Conservation (phyloP, 2,888 invertebrate species). For the Onchidella celtica region DNA sequence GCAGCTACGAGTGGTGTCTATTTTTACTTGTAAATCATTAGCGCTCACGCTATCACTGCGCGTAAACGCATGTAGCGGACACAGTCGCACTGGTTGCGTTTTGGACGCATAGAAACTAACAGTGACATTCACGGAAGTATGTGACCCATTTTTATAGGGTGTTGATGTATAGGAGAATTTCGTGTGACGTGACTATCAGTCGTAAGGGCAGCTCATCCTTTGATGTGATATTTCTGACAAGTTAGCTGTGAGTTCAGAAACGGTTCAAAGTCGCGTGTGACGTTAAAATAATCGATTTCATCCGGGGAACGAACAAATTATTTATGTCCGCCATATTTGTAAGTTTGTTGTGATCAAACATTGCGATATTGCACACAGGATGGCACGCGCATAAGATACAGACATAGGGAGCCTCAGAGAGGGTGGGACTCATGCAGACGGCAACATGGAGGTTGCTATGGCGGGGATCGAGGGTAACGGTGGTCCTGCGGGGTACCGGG, state of each 20-base stretch:
- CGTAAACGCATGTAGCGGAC: not conserved
- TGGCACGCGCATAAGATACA: slow-evolving; percentile 20
- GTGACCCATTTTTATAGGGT: not conserved
- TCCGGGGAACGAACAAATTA: slow-evolving; percentile 78
- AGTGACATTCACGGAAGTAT: not conserved
- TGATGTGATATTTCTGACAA: slow-evolving; percentile 18
- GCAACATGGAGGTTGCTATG: slow-evolving; percentile 79
- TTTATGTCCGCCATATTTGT: slow-evolving; percentile 69
- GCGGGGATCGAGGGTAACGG: slow-evolving; percentile 78
- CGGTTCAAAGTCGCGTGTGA: slow-evolving; percentile 49
- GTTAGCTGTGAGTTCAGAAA: slow-evolving; percentile 14
- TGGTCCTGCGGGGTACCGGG: slow-evolving; percentile 68
- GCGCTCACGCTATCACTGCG: slow-evolving; percentile 19
- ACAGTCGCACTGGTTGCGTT: not conserved
- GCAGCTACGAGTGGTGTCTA: slow-evolving; percentile 8
- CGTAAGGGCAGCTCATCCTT: not conserved
- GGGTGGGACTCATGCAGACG: slow-evolving; percentile 41
- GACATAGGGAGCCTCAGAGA: slow-evolving; percentile 46
- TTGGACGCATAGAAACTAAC: not conserved
- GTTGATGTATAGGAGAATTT: not conserved
- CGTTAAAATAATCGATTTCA: slow-evolving; percentile 65
- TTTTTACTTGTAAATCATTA: slow-evolving; percentile 35
- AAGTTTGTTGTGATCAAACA: slow-evolving; percentile 57
- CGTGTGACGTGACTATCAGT: not conserved
- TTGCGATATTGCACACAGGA: slow-evolving; percentile 84